Evolutionary conservation across 1,140 invertebrate species (phyloP).

Genomic region (Drosophila melanica): DNA sequence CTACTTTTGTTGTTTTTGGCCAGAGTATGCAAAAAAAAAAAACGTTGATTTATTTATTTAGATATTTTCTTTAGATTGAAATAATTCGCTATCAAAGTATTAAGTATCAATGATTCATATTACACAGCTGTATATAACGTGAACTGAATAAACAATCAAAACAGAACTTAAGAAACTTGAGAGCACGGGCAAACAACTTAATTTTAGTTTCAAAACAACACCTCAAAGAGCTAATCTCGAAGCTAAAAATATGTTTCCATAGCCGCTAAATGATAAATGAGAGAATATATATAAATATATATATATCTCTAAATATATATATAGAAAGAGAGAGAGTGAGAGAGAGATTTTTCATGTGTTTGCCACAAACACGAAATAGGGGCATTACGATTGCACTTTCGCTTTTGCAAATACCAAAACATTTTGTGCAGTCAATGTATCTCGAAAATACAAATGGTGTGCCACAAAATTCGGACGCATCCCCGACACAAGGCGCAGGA

Average conservation of each 20-base stretch:
- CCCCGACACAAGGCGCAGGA: neutral
- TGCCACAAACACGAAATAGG: constrained; percentile 6
- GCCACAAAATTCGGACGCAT: constrained; percentile 21
- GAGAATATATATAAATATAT: constrained; percentile 2
- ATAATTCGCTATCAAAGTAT: neutral
- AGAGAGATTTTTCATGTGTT: neutral
- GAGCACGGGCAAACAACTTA: neutral
- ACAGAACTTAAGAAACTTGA: neutral
- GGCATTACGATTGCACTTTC: constrained; percentile 59
- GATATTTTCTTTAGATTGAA: neutral
- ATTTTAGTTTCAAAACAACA: too few relatives aligned
- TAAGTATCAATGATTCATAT: neutral
- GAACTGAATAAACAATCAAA: constrained; percentile 13
- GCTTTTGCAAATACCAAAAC: constrained; percentile 42
- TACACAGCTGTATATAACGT: constrained; percentile 6
- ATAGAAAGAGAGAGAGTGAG: neutral
- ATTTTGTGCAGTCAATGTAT: neutral
- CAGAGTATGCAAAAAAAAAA: neutral
- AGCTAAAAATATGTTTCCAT: constrained; percentile 28
- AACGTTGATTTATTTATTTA: too few relatives aligned
- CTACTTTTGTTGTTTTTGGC: neutral
- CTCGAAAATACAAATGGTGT: neutral
- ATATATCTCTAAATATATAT: neutral
- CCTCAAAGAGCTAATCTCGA: constrained; percentile 2
- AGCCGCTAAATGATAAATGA: constrained; percentile 16